Evolutionary conservation across 2,113 vertebrate genomes (phyloP).

Genomic region (Atherinomorus stipes): DNA sequence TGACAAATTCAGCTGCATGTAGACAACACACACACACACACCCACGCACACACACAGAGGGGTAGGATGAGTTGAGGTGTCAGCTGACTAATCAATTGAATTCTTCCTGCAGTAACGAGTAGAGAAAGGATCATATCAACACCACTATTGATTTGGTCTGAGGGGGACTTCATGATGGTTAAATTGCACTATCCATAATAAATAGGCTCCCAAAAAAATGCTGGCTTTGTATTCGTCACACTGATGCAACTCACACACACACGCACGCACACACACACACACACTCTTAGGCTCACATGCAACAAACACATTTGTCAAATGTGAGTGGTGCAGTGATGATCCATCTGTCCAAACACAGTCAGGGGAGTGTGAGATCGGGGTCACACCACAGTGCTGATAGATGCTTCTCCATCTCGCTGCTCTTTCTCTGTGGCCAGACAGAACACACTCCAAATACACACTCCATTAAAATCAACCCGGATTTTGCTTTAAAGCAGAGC

Average conservation of each 20-base stretch:
- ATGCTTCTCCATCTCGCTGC: constrained; percentile 27
- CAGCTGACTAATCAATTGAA: constrained; percentile 73
- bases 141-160: constrained; percentile 73
- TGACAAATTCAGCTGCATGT: background rate
- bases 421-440: constrained; percentile 44
- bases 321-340: constrained; percentile 63
- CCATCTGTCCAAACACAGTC: constrained; percentile 78
- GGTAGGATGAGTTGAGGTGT: constrained; percentile 51
- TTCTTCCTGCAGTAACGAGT: constrained; percentile 68
- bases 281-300: constrained; percentile 11
- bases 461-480: constrained; percentile 58
- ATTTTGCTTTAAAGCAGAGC: constrained; percentile 60
- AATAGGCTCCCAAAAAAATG: constrained; percentile 61
- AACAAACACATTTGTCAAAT: constrained; percentile 63
- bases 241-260: constrained; percentile 12
- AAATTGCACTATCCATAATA: constrained; percentile 71
- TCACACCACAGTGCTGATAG: constrained; percentile 64
- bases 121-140: constrained; percentile 74
- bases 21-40: background rate
- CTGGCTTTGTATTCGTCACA: constrained; percentile 47
- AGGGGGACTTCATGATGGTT: constrained; percentile 56
- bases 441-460: constrained; percentile 27
- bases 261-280: constrained; percentile 12
- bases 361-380: constrained; percentile 64
- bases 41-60: background rate